Conservation (phyloP, 92 coral and sea anemone genomes). For the Zoanthus sociatus region DNA sequence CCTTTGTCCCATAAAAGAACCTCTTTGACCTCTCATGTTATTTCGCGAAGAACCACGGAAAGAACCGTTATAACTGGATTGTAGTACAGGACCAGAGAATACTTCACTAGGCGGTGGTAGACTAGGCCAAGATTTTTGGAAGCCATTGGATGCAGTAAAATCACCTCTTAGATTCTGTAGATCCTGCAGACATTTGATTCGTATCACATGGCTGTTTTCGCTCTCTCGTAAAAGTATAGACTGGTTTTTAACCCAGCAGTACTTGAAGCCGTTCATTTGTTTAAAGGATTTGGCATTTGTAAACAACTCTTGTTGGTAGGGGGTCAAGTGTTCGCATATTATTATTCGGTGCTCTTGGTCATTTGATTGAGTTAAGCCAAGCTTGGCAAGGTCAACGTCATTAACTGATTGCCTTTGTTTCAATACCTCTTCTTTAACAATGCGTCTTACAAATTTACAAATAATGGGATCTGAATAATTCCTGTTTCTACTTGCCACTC, state of each 20-base stretch:
- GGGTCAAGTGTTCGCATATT: not conserved
- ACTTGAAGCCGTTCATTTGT: not conserved
- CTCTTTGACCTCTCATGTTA: no score
- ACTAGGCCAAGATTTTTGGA: no score
- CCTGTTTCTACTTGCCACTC: constrained; percentile 18
- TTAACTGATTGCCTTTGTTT: not conserved
- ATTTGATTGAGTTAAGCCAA: not conserved
- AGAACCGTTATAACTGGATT: no score
- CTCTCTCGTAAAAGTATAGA: not conserved
- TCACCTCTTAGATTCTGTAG: not conserved
- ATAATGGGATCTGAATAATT: not conserved
- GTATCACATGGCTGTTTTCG: not conserved
- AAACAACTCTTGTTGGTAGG: not conserved
- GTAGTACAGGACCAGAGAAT: no score
- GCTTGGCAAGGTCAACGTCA: not conserved
- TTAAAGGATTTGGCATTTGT: not conserved
- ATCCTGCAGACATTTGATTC: not conserved
- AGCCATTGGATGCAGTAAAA: no score
- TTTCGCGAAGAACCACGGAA: no score
- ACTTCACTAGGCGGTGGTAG: no score
- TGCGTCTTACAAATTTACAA: not conserved
- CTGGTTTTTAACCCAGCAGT: not conserved
- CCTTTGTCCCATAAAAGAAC: no score
- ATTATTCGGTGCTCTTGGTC: not conserved
- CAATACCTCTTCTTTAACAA: not conserved